Conservation (phyloP, 53 echinoderm and acorn worm genomes). For the Glandiceps talaboti region DNA sequence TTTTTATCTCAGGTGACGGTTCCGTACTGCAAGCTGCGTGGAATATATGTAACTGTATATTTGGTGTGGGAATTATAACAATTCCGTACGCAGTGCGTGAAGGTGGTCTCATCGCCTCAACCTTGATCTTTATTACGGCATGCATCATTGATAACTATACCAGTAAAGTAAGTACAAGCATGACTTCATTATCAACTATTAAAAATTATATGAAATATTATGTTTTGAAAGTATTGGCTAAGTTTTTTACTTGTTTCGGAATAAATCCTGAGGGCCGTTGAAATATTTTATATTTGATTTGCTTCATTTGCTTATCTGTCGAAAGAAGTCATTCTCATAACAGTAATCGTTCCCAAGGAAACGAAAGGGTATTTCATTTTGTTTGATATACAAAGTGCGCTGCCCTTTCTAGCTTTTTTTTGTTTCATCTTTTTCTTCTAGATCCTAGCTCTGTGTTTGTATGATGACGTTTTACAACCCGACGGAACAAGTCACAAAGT, state of each 20-base stretch:
- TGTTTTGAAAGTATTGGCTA: no score
- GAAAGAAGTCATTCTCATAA: no score
- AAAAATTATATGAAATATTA: no score
- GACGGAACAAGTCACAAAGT: neutral
- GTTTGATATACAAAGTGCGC: no score
- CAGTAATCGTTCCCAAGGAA: no score
- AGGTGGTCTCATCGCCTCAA: slow-evolving; percentile 4
- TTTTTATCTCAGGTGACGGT: neutral
- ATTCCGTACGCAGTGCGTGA: slow-evolving; percentile 10
- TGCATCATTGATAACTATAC: slow-evolving; percentile 1
- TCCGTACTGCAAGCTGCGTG: slow-evolving; percentile 9
- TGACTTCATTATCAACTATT: no score
- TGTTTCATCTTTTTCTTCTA: slow-evolving; percentile 2
- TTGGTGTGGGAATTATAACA: slow-evolving; percentile 7
- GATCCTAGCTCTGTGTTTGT: slow-evolving; percentile 6
- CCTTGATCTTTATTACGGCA: neutral
- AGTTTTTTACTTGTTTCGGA: no score
- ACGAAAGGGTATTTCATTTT: no score
- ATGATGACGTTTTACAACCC: slow-evolving; percentile 1
- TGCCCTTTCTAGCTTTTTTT: no score
- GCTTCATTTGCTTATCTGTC: no score
- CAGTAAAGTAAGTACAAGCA: slow-evolving; percentile 11
- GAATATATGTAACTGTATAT: slow-evolving; percentile 14
- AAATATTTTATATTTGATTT: no score
- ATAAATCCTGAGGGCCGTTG: no score